These are phyloP conservation scores for Otolemur crassicaudatus DNA, from an alignment of 2,797 vertebrate genomes.

Conservation along the genomic window DNA sequence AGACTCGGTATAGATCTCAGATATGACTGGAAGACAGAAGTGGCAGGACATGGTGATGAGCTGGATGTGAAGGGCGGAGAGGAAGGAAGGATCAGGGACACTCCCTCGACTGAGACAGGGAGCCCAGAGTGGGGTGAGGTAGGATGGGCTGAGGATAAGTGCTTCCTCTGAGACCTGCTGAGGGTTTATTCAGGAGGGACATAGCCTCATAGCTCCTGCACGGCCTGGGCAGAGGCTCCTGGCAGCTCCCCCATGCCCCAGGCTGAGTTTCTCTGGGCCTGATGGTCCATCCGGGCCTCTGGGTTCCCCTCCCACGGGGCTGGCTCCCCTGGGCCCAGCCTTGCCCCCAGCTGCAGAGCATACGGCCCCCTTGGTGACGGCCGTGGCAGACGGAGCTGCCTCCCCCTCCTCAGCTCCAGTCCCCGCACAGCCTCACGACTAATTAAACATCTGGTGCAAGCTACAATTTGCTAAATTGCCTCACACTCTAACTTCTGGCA, in stretches of 20 bases:
- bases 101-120: background rate
- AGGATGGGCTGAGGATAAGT: background rate
- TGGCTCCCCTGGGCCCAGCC: background rate
- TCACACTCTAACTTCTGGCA: constrained; percentile 71
- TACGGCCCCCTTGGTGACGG: background rate
- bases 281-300: rapidly evolving
- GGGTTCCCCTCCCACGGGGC: background rate
- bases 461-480: constrained; percentile 81
- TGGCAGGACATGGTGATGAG: background rate
- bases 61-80: background rate
- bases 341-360: background rate
- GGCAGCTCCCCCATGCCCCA: rapidly evolving
- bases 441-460: constrained; percentile 81
- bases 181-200: background rate
- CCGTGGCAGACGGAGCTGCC: background rate
- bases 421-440: constrained; percentile 61
- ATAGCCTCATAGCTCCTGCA: rapidly evolving
- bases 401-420: constrained; percentile 36
- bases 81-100: background rate
- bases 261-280: background rate
- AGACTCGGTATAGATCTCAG: rapidly evolving
- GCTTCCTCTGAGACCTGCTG: background rate
- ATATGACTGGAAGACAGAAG: background rate
- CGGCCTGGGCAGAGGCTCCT: background rate
- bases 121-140: too few species aligned